Base-by-base conservation (phyloP, 1,140 invertebrate species). In the Meloidogyne chitwoodi region DNA sequence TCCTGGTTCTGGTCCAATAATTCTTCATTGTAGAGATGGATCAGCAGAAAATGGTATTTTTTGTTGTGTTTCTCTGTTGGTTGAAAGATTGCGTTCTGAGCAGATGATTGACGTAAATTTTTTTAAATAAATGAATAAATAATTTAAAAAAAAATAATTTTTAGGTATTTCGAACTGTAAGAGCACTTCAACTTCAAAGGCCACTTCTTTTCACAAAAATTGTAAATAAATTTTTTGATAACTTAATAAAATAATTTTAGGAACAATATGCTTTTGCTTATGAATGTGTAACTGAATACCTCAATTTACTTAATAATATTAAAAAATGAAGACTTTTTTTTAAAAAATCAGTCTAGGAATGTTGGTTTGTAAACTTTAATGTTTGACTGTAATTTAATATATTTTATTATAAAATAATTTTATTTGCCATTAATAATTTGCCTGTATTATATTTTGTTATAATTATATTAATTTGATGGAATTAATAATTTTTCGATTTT, bases 91-190 rank as follows among this genome's bases (percentile, higher is more conserved):
- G 71, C 87, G 88, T 71, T 81, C 88, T 26, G 89, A 90, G 62
- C 83, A 88, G 41, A 87, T 89, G 78, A 86, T 90, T 27, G 68
- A 29, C 14, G 31, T 27, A 56, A 12, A 12, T 69, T 69, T 38
- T 38, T 38, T 8, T 8, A 38, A 8, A 0, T 8, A 6, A 38
- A 8, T 38, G 4, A 38, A 8, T 38, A n/a, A n/a, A n/a, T n/a
- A n/a, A n/a, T 44, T 44, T 8, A n/a, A n/a, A 56, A 56, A n/a
- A n/a, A 1, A 44, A 16, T 44, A n/a, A n/a, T 56, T 38, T 70
- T 11, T 88, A 90, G 74, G 88, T 90, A 11, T 90, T 89, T 83
- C 88, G 89, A 76, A 88, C 88, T 31, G 87, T 89, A 2, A 89
- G 88, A 84, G 66, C 76, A 34, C 75, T 85, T n/a, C 85, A 84